Evolutionary conservation across 2,888 invertebrate species (phyloP).

Genomic region (Erpobdella octoculata): DNA sequence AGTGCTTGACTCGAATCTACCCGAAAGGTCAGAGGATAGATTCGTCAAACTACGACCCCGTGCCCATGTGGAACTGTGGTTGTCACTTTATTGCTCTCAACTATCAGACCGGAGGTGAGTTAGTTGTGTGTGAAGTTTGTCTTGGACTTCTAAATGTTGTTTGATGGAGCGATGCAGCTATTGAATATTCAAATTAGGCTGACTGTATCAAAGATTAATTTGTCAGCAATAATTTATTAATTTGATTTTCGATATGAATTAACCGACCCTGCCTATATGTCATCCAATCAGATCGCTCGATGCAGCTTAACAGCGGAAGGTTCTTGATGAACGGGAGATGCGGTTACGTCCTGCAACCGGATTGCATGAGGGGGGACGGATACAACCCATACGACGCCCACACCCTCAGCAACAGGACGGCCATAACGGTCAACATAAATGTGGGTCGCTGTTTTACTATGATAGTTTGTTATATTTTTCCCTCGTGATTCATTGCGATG

Average conservation of each 20-base stretch:
- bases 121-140: not conserved
- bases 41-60: conserved; percentile 91
- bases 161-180: not conserved
- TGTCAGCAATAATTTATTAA: not conserved
- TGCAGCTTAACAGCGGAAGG: conserved; percentile 89
- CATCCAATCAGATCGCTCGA: conserved; percentile 66
- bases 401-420: conserved; percentile 53
- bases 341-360: conserved; percentile 84
- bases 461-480: not conserved
- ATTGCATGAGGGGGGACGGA: conserved; percentile 70
- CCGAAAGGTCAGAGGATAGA: conserved; percentile 80
- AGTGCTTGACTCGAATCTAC: conserved; percentile 84
- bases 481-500: not conserved
- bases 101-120: conserved; percentile 72
- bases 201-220: not conserved
- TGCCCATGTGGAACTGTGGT: conserved; percentile 88
- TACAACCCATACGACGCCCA: conserved; percentile 65
- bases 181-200: too few species aligned
- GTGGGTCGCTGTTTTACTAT: too few species aligned
- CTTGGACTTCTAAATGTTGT: not conserved
- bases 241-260: not conserved
- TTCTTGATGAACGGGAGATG: conserved; percentile 83
- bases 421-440: conserved; percentile 64
- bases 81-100: conserved; percentile 95
- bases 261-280: not conserved